phyloP scores from a whole-genome alignment of 2,797 vertebrate genomes.

The Dicrostonyx torquatus region DNA sequence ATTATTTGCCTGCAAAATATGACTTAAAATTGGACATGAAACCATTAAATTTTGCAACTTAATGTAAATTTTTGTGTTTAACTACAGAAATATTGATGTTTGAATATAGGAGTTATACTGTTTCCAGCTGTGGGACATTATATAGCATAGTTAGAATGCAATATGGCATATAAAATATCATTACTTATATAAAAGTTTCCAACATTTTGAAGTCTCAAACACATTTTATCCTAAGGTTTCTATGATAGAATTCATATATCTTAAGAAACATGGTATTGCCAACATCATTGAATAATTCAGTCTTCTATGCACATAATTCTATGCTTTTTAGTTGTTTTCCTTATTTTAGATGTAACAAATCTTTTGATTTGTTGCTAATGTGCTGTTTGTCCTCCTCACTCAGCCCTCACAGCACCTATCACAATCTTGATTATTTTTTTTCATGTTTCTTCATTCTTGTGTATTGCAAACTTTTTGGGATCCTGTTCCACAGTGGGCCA shows the following conservation, averaged over 20 bases:
- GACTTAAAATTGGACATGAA: conserved; percentile 1
- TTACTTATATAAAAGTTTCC: conserved; percentile 20
- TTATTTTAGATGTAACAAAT: not conserved
- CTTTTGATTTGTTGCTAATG: conserved; percentile 48
- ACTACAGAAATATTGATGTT: conserved; percentile 26
- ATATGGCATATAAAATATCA: not conserved
- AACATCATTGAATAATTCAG: not conserved
- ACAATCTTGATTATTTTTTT: not conserved
- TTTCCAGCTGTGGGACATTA: not conserved
- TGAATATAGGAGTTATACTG: conserved; percentile 32
- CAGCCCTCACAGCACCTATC: not conserved
- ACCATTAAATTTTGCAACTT: conserved; percentile 1
- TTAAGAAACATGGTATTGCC: conserved; percentile 11
- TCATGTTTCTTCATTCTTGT: not conserved
- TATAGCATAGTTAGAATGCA: not conserved
- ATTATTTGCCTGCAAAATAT: not conserved
- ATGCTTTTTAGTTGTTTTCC: not conserved
- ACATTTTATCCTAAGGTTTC: not conserved
- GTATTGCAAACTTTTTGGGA: not conserved
- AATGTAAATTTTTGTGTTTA: conserved; percentile 45
- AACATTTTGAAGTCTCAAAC: conserved; percentile 38
- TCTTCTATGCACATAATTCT: not conserved
- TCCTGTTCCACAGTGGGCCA: not conserved
- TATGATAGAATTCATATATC: not conserved
- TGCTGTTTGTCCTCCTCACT: not conserved